These are phyloP conservation scores for Philaethria dido DNA, from an alignment of 2,888 invertebrate species.

Conservation along the genomic window DNA sequence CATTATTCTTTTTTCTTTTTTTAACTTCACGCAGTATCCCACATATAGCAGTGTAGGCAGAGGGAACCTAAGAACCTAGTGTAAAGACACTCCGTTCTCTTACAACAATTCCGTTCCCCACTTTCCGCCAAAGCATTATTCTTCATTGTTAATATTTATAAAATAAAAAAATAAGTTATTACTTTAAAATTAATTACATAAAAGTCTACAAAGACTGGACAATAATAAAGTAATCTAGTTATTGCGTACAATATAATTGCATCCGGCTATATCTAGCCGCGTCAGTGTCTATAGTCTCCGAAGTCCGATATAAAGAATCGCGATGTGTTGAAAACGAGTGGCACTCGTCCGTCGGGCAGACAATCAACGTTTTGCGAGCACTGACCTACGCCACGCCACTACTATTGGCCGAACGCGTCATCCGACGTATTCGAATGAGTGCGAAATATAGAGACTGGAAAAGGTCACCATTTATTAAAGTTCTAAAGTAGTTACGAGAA, in stretches of 20 bases:
- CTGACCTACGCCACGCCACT: conserved; percentile 75
- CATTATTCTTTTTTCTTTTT: no score
- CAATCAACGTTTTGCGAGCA: conserved; percentile 64
- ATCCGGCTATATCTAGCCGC: conserved; percentile 2
- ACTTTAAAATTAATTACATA: no score
- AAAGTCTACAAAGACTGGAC: no score
- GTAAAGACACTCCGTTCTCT: no score
- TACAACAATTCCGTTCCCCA: no score
- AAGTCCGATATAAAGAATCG: conserved; percentile 42
- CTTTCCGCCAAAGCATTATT: no score
- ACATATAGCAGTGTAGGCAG: no score
- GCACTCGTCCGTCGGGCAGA: conserved; percentile 46
- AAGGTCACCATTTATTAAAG: conserved; percentile 39
- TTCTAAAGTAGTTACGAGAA: not conserved
- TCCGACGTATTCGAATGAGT: conserved; percentile 49
- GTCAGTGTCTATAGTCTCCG: not conserved
- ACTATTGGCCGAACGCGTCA: conserved; percentile 61
- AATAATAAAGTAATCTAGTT: not conserved
- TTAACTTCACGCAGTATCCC: no score
- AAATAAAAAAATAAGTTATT: no score
- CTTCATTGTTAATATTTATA: no score
- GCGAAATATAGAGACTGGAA: conserved; percentile 47
- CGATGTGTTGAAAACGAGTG: conserved; percentile 41
- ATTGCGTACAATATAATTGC: not conserved
- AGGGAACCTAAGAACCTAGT: no score